Percentiles rank a stretch among this genome's conserved stretches.
Evolutionary conservation across 2,888 invertebrate species (phyloP).

Genomic region (Lasioglossum leucozonium): DNA sequence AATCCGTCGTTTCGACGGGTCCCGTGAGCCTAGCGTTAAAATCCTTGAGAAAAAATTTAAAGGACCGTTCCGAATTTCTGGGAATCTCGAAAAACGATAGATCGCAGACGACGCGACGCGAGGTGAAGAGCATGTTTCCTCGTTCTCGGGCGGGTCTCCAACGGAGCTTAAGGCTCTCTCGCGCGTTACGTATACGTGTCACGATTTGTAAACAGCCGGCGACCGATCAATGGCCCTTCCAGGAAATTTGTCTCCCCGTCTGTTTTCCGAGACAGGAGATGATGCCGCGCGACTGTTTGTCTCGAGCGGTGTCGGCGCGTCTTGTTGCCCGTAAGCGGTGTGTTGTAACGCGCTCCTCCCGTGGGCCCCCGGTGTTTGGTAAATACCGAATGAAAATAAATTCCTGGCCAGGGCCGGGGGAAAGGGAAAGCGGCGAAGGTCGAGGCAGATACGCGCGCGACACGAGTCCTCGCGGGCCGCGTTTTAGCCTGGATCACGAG

Average conservation of each 20-base stretch:
- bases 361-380: conserved; percentile 38
- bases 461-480: conserved; percentile 7
- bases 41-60: background rate
- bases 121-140: background rate
- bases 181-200: conserved; percentile 17
- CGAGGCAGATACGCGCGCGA: background rate
- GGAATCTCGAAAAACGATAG: background rate
- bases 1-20: too few relatives aligned
- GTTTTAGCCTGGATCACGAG: conserved; percentile 8
- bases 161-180: background rate
- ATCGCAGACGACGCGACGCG: background rate
- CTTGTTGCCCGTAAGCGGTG: background rate
- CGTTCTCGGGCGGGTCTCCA: conserved; percentile 1
- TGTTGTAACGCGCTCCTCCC: background rate
- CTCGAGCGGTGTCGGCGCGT: background rate
- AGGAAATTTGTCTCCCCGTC: conserved; percentile 51
- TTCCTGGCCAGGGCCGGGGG: conserved; percentile 20
- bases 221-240: conserved; percentile 62
- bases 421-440: conserved; percentile 50
- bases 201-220: conserved; percentile 48
- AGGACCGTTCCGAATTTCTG: background rate
- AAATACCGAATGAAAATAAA: conserved; percentile 58
- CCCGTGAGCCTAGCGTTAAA: too few relatives aligned
- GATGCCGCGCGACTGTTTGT: background rate
- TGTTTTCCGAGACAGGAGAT: conserved; percentile 24